Conservation (phyloP, 2,888 invertebrate species). For the Blastobasis lacticolella region DNA sequence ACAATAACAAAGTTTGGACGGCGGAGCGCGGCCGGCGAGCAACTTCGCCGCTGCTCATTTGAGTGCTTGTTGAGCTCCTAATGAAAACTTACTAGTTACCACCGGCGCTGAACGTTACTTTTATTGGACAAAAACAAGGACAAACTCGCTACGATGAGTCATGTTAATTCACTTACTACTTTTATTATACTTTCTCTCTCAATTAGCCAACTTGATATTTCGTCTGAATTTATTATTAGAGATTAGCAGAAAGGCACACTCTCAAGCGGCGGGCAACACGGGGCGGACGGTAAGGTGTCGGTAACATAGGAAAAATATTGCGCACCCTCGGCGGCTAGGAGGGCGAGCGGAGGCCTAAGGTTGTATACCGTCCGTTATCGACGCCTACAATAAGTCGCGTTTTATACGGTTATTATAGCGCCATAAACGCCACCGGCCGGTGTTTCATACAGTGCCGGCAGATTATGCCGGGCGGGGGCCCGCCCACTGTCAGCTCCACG, state of each 20-base stretch:
- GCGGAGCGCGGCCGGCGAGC: slow-evolving; percentile 48
- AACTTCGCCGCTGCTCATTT: slow-evolving; percentile 60
- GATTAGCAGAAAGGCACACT: slow-evolving; percentile 26
- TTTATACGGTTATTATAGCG: slow-evolving; percentile 74
- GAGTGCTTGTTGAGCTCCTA: slow-evolving; percentile 66
- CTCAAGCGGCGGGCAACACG: slow-evolving; percentile 28
- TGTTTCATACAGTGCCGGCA: slow-evolving; percentile 71
- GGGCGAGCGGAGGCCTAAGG: slow-evolving; percentile 49
- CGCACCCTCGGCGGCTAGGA: slow-evolving; percentile 21
- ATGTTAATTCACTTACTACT: slow-evolving; percentile 26
- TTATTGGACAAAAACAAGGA: slow-evolving; percentile 43
- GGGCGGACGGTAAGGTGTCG: slow-evolving; percentile 22
- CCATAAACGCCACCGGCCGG: slow-evolving; percentile 72
- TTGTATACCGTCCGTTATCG: slow-evolving; percentile 68
- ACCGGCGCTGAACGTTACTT: slow-evolving; percentile 48
- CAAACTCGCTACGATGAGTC: slow-evolving; percentile 31
- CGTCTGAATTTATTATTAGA: not conserved
- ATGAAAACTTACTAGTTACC: slow-evolving; percentile 67
- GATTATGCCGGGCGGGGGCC: slow-evolving; percentile 52
- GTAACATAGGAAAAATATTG: slow-evolving; percentile 37
- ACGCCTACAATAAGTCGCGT: slow-evolving; percentile 72
- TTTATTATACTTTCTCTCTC: slow-evolving; percentile 9
- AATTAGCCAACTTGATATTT: slow-evolving; percentile 3
- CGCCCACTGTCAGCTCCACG: slow-evolving; percentile 64
- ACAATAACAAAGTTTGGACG: slow-evolving; percentile 71